phyloP scores from a whole-genome alignment of 1,140 invertebrate genomes.

The Drosophila erecta region DNA sequence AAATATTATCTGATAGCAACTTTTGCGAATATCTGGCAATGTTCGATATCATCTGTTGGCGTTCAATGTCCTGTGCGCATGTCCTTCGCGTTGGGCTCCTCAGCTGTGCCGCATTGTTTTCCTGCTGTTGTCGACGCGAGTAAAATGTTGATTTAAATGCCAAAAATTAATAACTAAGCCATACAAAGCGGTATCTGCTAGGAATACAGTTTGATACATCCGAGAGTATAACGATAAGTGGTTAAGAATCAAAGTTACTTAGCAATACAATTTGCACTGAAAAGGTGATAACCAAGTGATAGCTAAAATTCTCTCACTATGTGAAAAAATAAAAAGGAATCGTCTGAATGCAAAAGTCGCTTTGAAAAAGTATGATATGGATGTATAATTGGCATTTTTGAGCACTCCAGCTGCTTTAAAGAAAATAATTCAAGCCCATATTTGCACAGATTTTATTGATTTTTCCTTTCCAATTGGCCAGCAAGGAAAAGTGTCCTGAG shows the following conservation, averaged over 20 bases:
- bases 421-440: slow-evolving; percentile 3
- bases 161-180: slow-evolving; percentile 1
- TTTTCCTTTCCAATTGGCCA: slow-evolving; percentile 69
- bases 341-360: not conserved
- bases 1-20: no score
- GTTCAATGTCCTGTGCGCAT: slow-evolving; percentile 36
- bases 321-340: slow-evolving; percentile 2
- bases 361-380: not conserved
- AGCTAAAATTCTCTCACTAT: not conserved
- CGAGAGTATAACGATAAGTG: not conserved
- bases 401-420: not conserved
- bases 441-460: slow-evolving; percentile 65
- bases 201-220: not conserved
- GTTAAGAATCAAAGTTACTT: not conserved
- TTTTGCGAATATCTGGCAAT: slow-evolving; percentile 17
- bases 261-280: slow-evolving; percentile 4
- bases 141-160: slow-evolving; percentile 18
- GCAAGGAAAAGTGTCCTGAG: slow-evolving; percentile 49
- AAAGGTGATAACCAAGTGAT: slow-evolving; percentile 19
- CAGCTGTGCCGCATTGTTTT: slow-evolving; percentile 52
- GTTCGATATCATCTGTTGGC: slow-evolving; percentile 19
- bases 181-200: not conserved
- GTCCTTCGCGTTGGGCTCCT: slow-evolving; percentile 23
- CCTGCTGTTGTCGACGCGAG: slow-evolving; percentile 25
- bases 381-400: not conserved